Evolutionary conservation across 1,140 invertebrate species (phyloP), one percentile per base, ranked within the genome.

Genomic region (Panagrolaimus sp.): DNA sequence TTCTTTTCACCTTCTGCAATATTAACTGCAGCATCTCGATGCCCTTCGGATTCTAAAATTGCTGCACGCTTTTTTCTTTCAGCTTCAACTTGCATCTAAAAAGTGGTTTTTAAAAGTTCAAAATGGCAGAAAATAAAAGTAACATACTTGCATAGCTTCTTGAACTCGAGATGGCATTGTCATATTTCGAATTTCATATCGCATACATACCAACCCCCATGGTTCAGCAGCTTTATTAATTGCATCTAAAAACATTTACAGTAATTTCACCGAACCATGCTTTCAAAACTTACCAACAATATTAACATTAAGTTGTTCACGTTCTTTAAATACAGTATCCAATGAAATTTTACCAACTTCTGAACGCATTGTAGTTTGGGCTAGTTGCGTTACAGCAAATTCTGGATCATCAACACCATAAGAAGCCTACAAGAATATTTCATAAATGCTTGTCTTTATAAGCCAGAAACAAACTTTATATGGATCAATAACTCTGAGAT

Each of bases 71-170:
- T 99, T 81, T 91, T 90, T 63, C 96, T 85, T 84, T 98, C 96
- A 0, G 95, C 95, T 86, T 98, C 95, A 0, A 98, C 93, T 87
- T 98, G 96, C 93, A 97, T 97, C 85, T n/a, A n/a, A n/a, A n/a
- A n/a, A n/a, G n/a, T n/a, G n/a, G n/a, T n/a, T n/a, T n/a, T n/a
- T n/a, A n/a, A n/a, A n/a, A n/a, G n/a, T n/a, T n/a, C n/a, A n/a
- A n/a, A n/a, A n/a, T n/a, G n/a, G n/a, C n/a, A n/a, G n/a, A n/a
- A n/a, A n/a, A n/a, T n/a, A n/a, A n/a, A n/a, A n/a, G n/a, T n/a
- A n/a, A n/a, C n/a, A n/a, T n/a, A n/a, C n/a, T n/a, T 98, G 96
- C 96, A 99, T 98, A 5, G 96, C 96, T 86, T 97, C 94, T 81
- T 96, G 92, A 5, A 99, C 91, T 83, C 92, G 88, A 1, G 86